Base-by-base conservation (phyloP, 2,888 invertebrate species). In the Ochropleura plecta region DNA sequence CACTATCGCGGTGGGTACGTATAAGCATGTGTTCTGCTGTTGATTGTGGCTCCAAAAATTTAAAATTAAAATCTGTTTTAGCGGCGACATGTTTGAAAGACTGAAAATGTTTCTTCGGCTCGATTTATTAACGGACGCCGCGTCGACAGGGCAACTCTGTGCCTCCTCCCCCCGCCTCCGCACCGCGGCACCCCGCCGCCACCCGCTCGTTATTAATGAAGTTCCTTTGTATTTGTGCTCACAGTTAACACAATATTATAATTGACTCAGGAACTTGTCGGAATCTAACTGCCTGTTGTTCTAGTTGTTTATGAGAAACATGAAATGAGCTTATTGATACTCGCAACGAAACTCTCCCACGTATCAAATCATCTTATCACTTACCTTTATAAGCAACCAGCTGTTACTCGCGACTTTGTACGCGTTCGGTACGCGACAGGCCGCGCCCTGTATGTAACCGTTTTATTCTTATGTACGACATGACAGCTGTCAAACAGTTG, bases 201-300 rank as follows among this genome's bases (percentile, higher is more conserved):
- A 59, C 44, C 53, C 70, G 59, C 72, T 72, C 49, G 53, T 60
- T 73, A 75, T 75, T 79, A 79, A 79, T 76, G 76, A 73, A 70
- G 69, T 51, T 67, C 48, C 76, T 75, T 73, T 71, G 73, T 76
- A 72, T 70, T 68, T 70, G 57, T 48, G 60, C 60, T 53, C 72
- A 70, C 67, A 76, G 67, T 73, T 68, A 57, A 62, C 18, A 68
- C 73, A 55, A 76, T 57, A 55, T 57, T 67, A 48, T 75, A 74
- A 79, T 49, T 79, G 66, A 75, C 20, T 70, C 62, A n/a, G 20
- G 40, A 66, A 60, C 12, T 70, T 46, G 42, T 44, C 18, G 18
- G 5, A 64, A 49, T 55, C 12, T n/a, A 10, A 3, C 48, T 62
- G 20, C 16, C 49, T 63, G 65, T 60, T 60, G 57, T 30, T 8